Evolutionary conservation across 2,113 vertebrate genomes (phyloP), one percentile per base, ranked within the genome.

Genomic region (Xenopus laevis): DNA sequence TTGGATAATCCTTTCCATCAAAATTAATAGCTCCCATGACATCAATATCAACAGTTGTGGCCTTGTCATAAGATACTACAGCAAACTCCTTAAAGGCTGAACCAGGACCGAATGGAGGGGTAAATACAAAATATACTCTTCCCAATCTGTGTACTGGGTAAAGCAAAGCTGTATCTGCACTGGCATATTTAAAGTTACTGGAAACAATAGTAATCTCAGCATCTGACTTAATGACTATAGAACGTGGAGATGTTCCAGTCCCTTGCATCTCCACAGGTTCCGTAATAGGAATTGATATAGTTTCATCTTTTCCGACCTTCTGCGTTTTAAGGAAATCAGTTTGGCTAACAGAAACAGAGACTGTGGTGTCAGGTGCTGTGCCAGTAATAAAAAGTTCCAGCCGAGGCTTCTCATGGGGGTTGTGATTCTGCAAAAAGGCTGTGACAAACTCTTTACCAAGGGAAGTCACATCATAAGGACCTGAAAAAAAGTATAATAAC

Each of bases 41-140:
- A 0, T 27, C 72, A 66, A 92, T 68, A 40, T 83, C 64, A 0
- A 91, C 27, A 0, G 1, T 59, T 12, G 91, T 82, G 0, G 7
- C 0, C 0, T 79, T 7, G 13, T 85, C 84, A 0, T 86, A 87
- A 0, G 91, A 80, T 0, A 60, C 85, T 60, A 93, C 79, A 1
- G 80, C 64, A 0, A 93, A 86, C 64, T 92, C 86, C 10, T 84
- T 87, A 17, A 44, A n/a, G 0, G 78, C 11, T 0, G 23, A 9
- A 0, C 0, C 3, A 0, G 18, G 1, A 0, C 16, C 9, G 1
- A 0, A 46, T 0, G 2, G 0, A 0, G 89, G 90, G 0, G 89
- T 91, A 74, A 91, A 84, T 53, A 91, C 78, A 0, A 80, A 87
- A 45, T 93, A 93, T 16, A 82, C 79, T 7, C 57, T 86, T 11